Conservation (phyloP, 2,797 vertebrate genomes). For the Cirrhinus mrigala region DNA sequence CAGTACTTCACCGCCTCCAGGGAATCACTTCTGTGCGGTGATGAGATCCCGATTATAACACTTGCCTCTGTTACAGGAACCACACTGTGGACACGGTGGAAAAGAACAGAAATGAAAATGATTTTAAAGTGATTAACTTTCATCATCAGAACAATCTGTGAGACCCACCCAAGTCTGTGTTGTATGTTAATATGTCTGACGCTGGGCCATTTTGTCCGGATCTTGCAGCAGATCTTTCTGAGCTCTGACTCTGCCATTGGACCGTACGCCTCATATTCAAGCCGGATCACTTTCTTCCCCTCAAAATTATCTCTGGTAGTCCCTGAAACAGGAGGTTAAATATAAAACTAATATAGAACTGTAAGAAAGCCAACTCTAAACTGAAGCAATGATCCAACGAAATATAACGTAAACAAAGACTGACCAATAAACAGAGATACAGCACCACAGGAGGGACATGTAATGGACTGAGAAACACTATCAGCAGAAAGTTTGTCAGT, state of each 20-base stretch:
- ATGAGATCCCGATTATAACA: constrained; percentile 88
- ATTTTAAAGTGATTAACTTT: background rate
- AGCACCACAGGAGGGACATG: constrained; percentile 87
- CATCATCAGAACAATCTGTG: background rate
- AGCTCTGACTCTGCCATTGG: constrained; percentile 90
- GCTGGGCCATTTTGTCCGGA: constrained; percentile 85
- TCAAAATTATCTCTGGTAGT: constrained; percentile 88
- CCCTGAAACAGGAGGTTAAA: constrained; percentile 73
- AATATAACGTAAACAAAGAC: constrained; percentile 44
- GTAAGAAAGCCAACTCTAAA: background rate
- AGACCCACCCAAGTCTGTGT: constrained; percentile 89
- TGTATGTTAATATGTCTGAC: constrained; percentile 86
- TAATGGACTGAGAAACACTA: constrained; percentile 80
- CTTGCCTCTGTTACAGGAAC: constrained; percentile 91
- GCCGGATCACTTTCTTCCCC: constrained; percentile 84
- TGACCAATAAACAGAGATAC: constrained; percentile 90
- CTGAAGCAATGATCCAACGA: background rate
- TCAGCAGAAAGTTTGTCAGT: constrained; percentile 83
- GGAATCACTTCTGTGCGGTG: constrained; percentile 86
- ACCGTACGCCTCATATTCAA: constrained; percentile 92
- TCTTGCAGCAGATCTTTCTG: constrained; percentile 83
- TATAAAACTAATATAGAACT: background rate
- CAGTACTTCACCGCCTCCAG: constrained; percentile 86
- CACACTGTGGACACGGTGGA: constrained; percentile 68
- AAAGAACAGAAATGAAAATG: background rate